Conservation (phyloP, 2,797 vertebrate genomes). For the Fundulus diaphanus region DNA sequence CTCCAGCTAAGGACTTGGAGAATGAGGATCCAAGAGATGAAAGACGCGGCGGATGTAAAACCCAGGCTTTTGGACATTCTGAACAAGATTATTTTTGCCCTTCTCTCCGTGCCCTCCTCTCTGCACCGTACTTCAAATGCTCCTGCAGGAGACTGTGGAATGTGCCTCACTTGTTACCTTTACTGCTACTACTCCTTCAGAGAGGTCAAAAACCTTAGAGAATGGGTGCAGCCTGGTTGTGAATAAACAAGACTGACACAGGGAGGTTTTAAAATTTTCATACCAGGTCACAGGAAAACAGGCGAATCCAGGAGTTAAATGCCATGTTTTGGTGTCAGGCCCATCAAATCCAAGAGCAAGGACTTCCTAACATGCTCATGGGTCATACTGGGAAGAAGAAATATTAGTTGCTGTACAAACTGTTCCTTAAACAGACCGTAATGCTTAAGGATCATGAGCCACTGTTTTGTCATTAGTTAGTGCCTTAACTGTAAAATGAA, state of each 20-base stretch:
- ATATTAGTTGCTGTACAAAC: slow-evolving; percentile 15
- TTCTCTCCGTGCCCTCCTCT: slow-evolving; percentile 56
- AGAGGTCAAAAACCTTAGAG: slow-evolving; percentile 46
- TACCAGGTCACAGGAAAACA: slow-evolving; percentile 51
- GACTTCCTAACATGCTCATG: slow-evolving; percentile 37
- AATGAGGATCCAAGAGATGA: slow-evolving; percentile 55
- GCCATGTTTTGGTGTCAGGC: slow-evolving; percentile 61
- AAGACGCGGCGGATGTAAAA: slow-evolving; percentile 59
- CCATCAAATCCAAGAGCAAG: slow-evolving; percentile 51
- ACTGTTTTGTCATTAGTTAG: neutral
- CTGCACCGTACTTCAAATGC: slow-evolving; percentile 64
- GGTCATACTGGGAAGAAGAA: slow-evolving; percentile 25
- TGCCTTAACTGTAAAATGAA: slow-evolving; percentile 10
- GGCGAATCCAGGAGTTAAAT: slow-evolving; percentile 35
- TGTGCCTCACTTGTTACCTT: slow-evolving; percentile 65
- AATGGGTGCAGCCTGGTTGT: slow-evolving; percentile 22
- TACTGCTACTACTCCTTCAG: slow-evolving; percentile 37
- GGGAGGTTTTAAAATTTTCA: slow-evolving; percentile 44
- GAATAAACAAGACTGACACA: slow-evolving; percentile 45
- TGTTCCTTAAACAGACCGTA: slow-evolving; percentile 34
- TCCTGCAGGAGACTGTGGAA: slow-evolving; percentile 43
- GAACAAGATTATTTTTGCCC: slow-evolving; percentile 62
- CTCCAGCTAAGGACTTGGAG: slow-evolving; percentile 46
- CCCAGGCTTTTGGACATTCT: slow-evolving; percentile 54
- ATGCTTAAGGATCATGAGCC: neutral